These are phyloP conservation scores for Melanaphis sacchari DNA, from an alignment of 1,140 invertebrate genomes.

Conservation along the genomic window DNA sequence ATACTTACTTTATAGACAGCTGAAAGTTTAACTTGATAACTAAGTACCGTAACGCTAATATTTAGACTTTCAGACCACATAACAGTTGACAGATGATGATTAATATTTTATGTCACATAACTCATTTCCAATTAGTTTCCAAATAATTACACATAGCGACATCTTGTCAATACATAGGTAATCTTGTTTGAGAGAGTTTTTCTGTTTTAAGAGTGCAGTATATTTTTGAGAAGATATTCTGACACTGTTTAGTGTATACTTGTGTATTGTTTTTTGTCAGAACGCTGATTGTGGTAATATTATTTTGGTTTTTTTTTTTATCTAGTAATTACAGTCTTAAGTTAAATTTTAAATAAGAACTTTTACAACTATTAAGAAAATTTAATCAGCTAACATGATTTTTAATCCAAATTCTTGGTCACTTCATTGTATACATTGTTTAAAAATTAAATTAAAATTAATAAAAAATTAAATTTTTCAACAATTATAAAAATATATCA, in stretches of 20 bases:
- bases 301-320: not conserved
- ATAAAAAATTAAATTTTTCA: not conserved
- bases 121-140: not conserved
- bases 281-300: not conserved
- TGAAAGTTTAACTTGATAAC: not conserved
- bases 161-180: not conserved
- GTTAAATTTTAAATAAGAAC: not conserved
- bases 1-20: not conserved
- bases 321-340: not conserved
- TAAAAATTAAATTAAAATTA: not conserved
- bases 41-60: not conserved
- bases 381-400: not conserved
- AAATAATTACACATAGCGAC: not conserved
- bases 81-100: not conserved
- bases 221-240: not conserved
- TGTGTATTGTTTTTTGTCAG: not conserved
- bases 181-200: not conserved
- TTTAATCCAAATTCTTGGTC: not conserved
- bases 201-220: not conserved
- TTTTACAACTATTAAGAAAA: not conserved
- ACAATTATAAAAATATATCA: not conserved
- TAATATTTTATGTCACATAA: not conserved
- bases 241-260: not conserved
- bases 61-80: not conserved
- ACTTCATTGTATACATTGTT: not conserved